These are phyloP conservation scores for Orchestes rusci DNA, from an alignment of 2,888 invertebrate species.

Conservation along the genomic window DNA sequence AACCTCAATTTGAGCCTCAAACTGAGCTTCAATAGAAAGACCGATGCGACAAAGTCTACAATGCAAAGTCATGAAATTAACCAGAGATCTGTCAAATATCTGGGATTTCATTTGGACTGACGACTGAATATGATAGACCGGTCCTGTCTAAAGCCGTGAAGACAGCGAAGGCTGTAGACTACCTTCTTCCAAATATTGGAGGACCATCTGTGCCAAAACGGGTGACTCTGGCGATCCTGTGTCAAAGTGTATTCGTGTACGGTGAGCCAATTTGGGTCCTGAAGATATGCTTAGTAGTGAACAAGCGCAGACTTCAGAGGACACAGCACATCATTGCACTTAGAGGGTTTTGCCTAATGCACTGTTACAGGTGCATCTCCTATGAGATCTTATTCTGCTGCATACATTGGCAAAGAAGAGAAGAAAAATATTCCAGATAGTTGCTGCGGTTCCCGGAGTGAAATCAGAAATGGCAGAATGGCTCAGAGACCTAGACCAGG, in stretches of 20 bases:
- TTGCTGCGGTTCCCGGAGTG: no score
- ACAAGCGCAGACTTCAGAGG: neutral
- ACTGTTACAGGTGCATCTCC: no score
- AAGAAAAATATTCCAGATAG: neutral
- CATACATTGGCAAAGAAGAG: no score
- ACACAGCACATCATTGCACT: neutral
- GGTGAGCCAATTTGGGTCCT: neutral
- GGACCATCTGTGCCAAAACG: neutral
- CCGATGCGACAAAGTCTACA: neutral
- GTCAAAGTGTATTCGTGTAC: neutral
- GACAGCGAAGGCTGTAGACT: neutral
- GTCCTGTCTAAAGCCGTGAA: neutral
- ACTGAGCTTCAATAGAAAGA: neutral
- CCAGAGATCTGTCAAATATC: neutral
- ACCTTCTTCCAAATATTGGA: neutral
- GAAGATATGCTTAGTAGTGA: neutral
- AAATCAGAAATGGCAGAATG: neutral
- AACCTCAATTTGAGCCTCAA: no score
- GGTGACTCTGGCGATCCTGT: neutral
- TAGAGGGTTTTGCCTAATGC: no score
- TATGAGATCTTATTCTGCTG: no score
- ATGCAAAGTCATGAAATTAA: neutral
- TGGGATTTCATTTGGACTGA: neutral
- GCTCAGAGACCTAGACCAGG: neutral
- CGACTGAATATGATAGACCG: neutral